Evolutionary conservation across 2,797 vertebrate genomes (phyloP).

Genomic region (Alca torda): DNA sequence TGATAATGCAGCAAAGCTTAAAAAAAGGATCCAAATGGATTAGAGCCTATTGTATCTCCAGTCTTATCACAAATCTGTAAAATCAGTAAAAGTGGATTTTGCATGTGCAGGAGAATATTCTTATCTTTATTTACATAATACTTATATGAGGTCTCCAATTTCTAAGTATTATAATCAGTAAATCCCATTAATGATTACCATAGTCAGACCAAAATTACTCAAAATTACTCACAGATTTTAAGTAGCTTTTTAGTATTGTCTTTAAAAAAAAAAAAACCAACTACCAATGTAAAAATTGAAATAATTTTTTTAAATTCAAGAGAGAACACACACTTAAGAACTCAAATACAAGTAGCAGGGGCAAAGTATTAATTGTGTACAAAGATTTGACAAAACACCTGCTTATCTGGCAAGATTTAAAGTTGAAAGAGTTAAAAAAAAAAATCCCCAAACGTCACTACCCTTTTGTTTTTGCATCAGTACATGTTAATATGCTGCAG

Average conservation of each 20-base stretch:
- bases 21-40: not conserved
- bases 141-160: not conserved
- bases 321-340: not conserved
- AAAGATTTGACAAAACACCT: not conserved
- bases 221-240: not conserved
- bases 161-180: not conserved
- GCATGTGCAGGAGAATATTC: not conserved
- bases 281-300: not conserved
- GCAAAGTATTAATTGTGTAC: not conserved
- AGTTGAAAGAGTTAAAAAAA: not conserved
- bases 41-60: not conserved
- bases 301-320: not conserved
- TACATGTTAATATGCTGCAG: rapidly evolving
- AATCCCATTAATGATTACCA: not conserved
- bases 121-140: not conserved
- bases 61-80: not conserved
- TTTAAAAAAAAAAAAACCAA: not conserved
- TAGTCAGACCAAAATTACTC: not conserved
- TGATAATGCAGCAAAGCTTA: not conserved
- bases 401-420: not conserved
- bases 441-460: not conserved
- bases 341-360: not conserved
- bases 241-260: not conserved
- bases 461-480: not conserved
- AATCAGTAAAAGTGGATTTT: not conserved